Evolutionary conservation across 2,113 vertebrate genomes (phyloP).

Genomic region (Otus sunia): DNA sequence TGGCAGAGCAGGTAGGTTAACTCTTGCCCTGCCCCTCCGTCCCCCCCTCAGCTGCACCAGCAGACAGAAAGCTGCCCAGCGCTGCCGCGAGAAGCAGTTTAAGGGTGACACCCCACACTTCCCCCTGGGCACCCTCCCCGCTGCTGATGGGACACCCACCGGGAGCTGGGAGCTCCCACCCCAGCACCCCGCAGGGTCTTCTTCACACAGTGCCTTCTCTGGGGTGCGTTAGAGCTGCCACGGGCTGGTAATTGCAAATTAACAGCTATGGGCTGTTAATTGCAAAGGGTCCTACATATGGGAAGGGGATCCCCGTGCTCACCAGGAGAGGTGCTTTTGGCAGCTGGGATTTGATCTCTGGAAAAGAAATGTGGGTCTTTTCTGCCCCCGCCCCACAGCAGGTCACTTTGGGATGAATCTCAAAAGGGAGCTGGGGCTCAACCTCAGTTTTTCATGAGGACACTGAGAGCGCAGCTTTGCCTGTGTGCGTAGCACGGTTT

Average conservation of each 20-base stretch:
- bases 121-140: neutral
- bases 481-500: neutral
- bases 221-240: neutral
- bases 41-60: neutral
- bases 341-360: neutral
- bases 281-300: neutral
- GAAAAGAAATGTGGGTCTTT: neutral
- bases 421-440: neutral
- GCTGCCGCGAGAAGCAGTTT: neutral
- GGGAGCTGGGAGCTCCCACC: neutral
- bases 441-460: neutral
- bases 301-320: neutral
- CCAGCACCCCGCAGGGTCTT: neutral
- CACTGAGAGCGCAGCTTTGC: neutral
- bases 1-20: slow-evolving; percentile 58
- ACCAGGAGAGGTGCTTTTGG: neutral
- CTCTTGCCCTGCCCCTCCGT: slow-evolving; percentile 38
- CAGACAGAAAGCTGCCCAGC: neutral
- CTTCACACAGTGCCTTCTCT: neutral
- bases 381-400: neutral
- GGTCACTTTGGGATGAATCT: neutral
- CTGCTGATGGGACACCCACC: neutral
- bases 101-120: neutral
- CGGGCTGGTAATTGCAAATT: neutral
- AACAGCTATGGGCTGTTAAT: neutral